These are phyloP conservation scores for Andrena cerasifolii DNA, from an alignment of 1,140 invertebrate species.

Conservation along the genomic window DNA sequence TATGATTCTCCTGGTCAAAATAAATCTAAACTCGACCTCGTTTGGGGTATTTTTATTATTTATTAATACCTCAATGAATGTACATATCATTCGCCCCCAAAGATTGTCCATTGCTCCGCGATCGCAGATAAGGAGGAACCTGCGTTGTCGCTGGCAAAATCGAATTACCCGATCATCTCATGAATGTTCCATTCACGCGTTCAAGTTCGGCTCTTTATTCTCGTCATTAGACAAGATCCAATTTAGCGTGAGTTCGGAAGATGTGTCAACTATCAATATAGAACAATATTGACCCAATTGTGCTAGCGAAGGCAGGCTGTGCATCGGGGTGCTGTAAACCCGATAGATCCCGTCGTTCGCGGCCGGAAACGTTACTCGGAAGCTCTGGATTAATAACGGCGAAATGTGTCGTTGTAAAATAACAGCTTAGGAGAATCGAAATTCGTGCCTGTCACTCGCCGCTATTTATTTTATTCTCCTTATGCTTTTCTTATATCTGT, in stretches of 20 bases:
- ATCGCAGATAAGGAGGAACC: too few species aligned
- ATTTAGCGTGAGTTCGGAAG: conserved; percentile 25
- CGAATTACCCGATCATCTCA: neutral
- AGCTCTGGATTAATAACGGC: conserved; percentile 20
- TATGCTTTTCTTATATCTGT: too few species aligned
- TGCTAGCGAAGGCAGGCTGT: neutral
- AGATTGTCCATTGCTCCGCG: too few species aligned
- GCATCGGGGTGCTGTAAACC: neutral
- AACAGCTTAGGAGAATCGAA: neutral
- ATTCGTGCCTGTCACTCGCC: too few species aligned
- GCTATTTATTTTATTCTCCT: too few species aligned
- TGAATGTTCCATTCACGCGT: too few species aligned
- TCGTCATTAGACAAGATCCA: conserved; percentile 32
- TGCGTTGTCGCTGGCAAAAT: neutral
- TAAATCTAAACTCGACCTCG: too few species aligned
- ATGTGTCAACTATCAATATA: conserved; percentile 26
- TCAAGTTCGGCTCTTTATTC: conserved; percentile 19
- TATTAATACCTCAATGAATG: too few species aligned
- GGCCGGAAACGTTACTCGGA: conserved; percentile 21
- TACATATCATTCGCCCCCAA: too few species aligned
- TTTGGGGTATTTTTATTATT: too few species aligned
- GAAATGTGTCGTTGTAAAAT: conserved; percentile 2
- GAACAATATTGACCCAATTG: conserved; percentile 46
- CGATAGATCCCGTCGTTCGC: conserved; percentile 19
- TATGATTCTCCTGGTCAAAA: too few species aligned